Base-by-base conservation (phyloP, 92 coral and sea anemone species). In the Chrysogorgia sp. region DNA sequence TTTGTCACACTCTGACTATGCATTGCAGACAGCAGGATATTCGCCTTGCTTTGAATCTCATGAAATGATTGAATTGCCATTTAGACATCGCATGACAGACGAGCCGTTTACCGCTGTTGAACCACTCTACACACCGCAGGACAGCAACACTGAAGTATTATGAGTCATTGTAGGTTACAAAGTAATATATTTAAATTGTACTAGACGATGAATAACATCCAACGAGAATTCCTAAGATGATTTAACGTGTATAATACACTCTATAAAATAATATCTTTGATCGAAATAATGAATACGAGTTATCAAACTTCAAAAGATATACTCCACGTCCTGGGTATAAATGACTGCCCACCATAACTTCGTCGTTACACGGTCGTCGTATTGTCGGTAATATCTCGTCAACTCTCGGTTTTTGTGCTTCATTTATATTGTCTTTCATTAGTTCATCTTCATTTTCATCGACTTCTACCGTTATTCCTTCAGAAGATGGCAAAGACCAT, bases 271-370 rank as follows among this genome's bases (percentile, higher is more conserved):
- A 87, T 21, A 97, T 94, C 88, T 94, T 94, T 74, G 98, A 91
- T 60, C 99, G 87, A 82, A 96, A 96, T 43, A 96, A 77, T 1
- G 99, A 96, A 77, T 92, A 96, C 0, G 99, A 96, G 82, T 96
- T 96, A 83, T 96, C 99, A 80, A 96, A 96, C 77, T 96, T 96
- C 77, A 96, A 83, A 61, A 92, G 86, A 68, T 96, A 96, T 19
- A 92, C 99, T 19, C 99, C 99, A 10, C 90, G 86, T 3, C 99
- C 99, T 0, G 99, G 99, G 79, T 96, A 96, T 88, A 96, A 85
- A 41, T 96, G 99, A 47, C 99, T 96, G 2, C 99, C 99, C 21
- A 96, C 92, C 61, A 96, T 96, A 58, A 96, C 99, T 75, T 96
- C 99, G 50, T 96, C 99, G 55, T 92, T 91, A 70, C 97, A 96